phyloP scores from a whole-genome alignment of 1,140 invertebrate species.

The Eupeodes corollae region DNA sequence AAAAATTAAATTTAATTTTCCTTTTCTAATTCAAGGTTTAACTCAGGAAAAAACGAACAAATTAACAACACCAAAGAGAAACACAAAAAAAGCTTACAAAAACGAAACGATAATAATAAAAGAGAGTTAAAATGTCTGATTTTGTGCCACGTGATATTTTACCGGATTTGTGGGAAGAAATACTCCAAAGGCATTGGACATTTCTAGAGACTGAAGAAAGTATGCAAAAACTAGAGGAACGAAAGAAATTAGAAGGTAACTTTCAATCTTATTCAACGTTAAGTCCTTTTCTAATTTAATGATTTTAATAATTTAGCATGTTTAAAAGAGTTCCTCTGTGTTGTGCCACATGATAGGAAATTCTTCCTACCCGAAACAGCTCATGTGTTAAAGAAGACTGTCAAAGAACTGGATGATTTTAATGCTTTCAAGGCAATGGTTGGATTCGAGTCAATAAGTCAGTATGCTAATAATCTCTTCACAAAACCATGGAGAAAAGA shows the following conservation, averaged over 20 bases:
- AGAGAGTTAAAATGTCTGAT: conserved; percentile 24
- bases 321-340: conserved; percentile 62
- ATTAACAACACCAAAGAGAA: no score
- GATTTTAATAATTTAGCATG: conserved; percentile 41
- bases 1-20: no score
- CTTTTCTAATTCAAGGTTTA: no score
- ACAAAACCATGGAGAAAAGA: conserved; percentile 81
- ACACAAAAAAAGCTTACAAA: no score
- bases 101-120: no score
- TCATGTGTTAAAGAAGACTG: conserved; percentile 60
- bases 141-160: conserved; percentile 27
- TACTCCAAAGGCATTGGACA: conserved; percentile 57
- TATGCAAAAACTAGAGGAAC: conserved; percentile 56
- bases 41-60: no score
- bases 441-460: conserved; percentile 71
- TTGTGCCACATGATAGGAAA: conserved; percentile 68
- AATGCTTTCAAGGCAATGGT: conserved; percentile 66
- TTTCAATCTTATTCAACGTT: neutral
- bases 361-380: conserved; percentile 62
- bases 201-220: conserved; percentile 68
- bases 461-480: conserved; percentile 74
- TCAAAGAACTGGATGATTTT: conserved; percentile 56
- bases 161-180: conserved; percentile 50
- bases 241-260: conserved; percentile 62
- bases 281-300: neutral